Base-by-base conservation (phyloP, 2,797 vertebrate species). In the Xiphophorus birchmanni region DNA sequence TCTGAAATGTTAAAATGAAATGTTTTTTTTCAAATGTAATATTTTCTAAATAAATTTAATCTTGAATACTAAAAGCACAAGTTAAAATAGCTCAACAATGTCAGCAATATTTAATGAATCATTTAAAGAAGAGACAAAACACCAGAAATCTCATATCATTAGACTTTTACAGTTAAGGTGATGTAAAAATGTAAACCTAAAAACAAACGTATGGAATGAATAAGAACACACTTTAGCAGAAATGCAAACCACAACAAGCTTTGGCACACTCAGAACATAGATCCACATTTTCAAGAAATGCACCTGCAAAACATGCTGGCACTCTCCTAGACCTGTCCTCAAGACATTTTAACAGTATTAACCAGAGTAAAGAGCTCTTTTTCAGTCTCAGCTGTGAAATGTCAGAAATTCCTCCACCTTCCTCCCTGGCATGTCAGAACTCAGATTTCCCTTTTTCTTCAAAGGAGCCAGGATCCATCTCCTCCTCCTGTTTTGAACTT, bases 401-500 rank as follows among this genome's bases (percentile, higher is more conserved):
- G 89, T 92, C 92, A 89, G 86, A 87, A 80, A 87, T 92, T 85
- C 79, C 86, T 85, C 83, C 89, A 47, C 79, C 88, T 79, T 88
- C 88, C 84, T 86, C 76, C 82, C 73, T 90, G 88, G 84, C 87
- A 88, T 89, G 91, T 92, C 93, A 93, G 74, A 76, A 73, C 87
- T 84, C 74, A 82, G 74, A 75, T 81, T 77, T 79, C 54, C 78
- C 73, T 45, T 86, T 87, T 88, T 88, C 91, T 91, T 94, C 91
- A 93, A 91, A 91, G 81, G 81, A 45, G 58, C 82, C 83, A 85
- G 60, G 86, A 84, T 88, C 76, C 75, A 82, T 91, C 89, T 89
- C 86, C 89, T 87, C 85, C 89, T 47, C 81, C 83, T 80, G 83
- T 84, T 91, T 86, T 88, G 81, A 88, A 88, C 80, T 84, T 89